Conservation (phyloP, 2,888 invertebrate genomes). For the Hololepta plana region DNA sequence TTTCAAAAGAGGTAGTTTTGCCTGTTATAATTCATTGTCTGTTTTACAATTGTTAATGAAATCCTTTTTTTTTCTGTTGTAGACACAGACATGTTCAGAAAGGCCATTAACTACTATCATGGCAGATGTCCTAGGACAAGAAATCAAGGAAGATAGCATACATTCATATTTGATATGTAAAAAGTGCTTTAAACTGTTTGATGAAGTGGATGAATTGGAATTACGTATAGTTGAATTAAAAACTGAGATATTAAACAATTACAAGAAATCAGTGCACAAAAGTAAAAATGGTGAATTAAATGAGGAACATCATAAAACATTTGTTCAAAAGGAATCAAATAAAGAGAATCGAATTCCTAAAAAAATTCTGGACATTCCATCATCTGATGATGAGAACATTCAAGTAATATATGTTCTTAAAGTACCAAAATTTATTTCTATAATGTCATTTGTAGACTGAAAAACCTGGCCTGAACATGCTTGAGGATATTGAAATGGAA, state of each 20-base stretch:
- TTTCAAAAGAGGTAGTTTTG: constrained; percentile 25
- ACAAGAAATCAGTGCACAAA: constrained; percentile 17
- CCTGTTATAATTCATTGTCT: background rate
- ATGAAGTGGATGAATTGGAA: constrained; percentile 42
- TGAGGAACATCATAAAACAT: no score
- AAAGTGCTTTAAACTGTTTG: constrained; percentile 43
- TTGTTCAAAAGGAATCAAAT: no score
- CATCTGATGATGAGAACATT: constrained; percentile 21
- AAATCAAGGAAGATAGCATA: constrained; percentile 31
- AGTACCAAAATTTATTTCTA: background rate
- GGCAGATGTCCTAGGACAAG: constrained; percentile 28
- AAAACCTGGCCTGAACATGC: constrained; percentile 13
- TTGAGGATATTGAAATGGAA: constrained; percentile 24
- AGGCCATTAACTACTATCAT: constrained; percentile 23
- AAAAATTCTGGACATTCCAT: constrained; percentile 24
- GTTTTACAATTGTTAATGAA: constrained; percentile 3
- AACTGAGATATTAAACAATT: constrained; percentile 31
- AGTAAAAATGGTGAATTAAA: constrained; percentile 11
- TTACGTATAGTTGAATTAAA: constrained; percentile 19
- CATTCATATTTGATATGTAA: constrained; percentile 44
- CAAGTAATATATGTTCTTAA: constrained; percentile 6
- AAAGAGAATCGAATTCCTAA: constrained; percentile 18
- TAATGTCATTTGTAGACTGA: constrained; percentile 1
- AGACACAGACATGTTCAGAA: constrained; percentile 18
- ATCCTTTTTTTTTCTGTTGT: constrained; percentile 7